A percentile compares a stretch with the other conserved stretches of the same genome.
These are phyloP conservation scores for Camponotus vicinus DNA, from an alignment of 1,140 invertebrate species.

Conservation along the genomic window DNA sequence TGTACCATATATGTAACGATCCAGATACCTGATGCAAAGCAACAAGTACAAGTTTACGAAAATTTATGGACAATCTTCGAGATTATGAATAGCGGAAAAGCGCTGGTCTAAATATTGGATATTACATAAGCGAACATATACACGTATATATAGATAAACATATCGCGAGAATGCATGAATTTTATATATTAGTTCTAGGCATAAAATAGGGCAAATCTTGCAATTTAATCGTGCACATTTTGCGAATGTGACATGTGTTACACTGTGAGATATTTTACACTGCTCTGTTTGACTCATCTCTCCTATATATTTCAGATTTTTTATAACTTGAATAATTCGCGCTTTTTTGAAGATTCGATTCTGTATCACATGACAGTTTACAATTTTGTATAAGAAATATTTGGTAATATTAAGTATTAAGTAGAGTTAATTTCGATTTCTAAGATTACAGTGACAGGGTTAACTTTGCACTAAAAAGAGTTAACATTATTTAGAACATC, in stretches of 20 bases:
- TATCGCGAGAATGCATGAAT: constrained; percentile 24
- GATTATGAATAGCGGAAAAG: constrained; percentile 25
- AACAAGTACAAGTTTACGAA: constrained; percentile 57
- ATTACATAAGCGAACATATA: constrained; percentile 36
- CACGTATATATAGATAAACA: constrained; percentile 34
- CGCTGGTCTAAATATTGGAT: constrained; percentile 48
- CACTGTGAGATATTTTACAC: not conserved
- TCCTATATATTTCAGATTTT: constrained; percentile 26
- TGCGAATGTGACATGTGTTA: not conserved
- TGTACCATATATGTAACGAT: constrained; percentile 47
- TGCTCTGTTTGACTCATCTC: constrained; percentile 26
- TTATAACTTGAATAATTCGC: constrained; percentile 17
- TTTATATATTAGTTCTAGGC: constrained; percentile 46
- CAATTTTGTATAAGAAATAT: constrained; percentile 7
- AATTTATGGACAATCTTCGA: constrained; percentile 60
- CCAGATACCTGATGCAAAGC: constrained; percentile 62
- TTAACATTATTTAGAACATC: constrained; percentile 24
- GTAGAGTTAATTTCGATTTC: constrained; percentile 15
- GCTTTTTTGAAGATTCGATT: constrained; percentile 5
- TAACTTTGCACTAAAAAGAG: constrained; percentile 25
- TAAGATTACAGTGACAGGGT: constrained; percentile 44
- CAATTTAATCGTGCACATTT: not conserved
- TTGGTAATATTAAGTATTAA: constrained; percentile 19
- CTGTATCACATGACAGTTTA: not conserved
- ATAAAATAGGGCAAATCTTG: constrained; percentile 3